phyloP scores from a whole-genome alignment of 2,113 vertebrate genomes.

The Myiozetetes cayanensis region DNA sequence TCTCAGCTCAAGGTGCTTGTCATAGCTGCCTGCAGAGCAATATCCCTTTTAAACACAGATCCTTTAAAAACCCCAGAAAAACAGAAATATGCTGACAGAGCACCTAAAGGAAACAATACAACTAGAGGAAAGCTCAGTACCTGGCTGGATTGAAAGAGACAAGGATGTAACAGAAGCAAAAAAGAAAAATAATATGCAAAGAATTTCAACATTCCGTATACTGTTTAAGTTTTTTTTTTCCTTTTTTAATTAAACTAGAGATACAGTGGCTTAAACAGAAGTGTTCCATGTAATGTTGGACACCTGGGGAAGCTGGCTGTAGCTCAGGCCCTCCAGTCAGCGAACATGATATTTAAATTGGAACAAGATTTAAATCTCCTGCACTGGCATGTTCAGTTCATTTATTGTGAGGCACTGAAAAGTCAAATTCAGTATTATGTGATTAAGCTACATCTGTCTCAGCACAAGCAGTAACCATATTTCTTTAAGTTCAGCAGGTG shows the following conservation, averaged over 20 bases:
- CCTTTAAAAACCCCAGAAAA: slow-evolving; percentile 28
- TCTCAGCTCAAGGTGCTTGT: slow-evolving; percentile 19
- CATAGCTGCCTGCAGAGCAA: background rate
- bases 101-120: background rate
- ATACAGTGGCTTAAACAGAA: slow-evolving; percentile 20
- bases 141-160: background rate
- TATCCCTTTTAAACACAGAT: slow-evolving; percentile 21
- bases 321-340: slow-evolving; percentile 24
- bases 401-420: slow-evolving; percentile 74
- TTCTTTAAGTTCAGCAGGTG: slow-evolving; percentile 82
- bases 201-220: background rate
- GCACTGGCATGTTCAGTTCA: slow-evolving; percentile 52
- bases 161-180: background rate
- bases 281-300: background rate
- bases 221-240: background rate
- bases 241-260: background rate
- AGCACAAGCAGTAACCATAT: slow-evolving; percentile 74
- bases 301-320: slow-evolving; percentile 20
- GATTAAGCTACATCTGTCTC: slow-evolving; percentile 81
- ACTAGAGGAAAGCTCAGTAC: background rate
- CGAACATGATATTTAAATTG: slow-evolving; percentile 48
- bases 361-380: slow-evolving; percentile 69
- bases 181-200: background rate
- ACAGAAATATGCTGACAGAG: background rate
- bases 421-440: slow-evolving; percentile 79